These are phyloP conservation scores for Hypocryptadius cinnamomeus DNA, from an alignment of 2,113 vertebrate species.

Conservation along the genomic window DNA sequence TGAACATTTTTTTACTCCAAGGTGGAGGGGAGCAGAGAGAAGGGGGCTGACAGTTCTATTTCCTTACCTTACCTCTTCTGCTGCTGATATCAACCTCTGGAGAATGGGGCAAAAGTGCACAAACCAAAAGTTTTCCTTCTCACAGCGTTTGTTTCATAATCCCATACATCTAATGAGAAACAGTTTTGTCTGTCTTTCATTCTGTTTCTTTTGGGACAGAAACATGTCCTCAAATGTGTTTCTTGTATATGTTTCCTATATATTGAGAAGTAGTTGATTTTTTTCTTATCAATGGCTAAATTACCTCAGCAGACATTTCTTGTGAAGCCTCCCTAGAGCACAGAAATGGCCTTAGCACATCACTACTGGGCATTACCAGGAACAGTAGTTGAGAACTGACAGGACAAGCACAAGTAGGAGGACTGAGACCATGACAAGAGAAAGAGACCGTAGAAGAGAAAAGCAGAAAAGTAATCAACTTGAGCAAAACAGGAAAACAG, in stretches of 20 bases:
- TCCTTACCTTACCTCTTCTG: neutral
- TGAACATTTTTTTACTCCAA: neutral
- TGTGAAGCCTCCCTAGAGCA: neutral
- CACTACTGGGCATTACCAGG: neutral
- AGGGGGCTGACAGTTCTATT: neutral
- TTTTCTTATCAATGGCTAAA: neutral
- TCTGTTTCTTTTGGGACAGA: neutral
- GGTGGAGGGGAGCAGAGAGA: neutral
- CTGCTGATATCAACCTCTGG: neutral
- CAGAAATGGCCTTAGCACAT: neutral
- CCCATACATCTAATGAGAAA: neutral
- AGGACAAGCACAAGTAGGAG: neutral
- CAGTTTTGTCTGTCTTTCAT: neutral
- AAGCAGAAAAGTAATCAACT: neutral
- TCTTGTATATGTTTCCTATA: neutral
- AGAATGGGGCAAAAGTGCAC: neutral
- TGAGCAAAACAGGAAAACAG: neutral
- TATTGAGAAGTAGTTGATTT: neutral
- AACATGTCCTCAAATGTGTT: neutral
- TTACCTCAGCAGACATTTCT: neutral
- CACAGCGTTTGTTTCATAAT: neutral
- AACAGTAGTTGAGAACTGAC: neutral
- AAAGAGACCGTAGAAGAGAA: neutral
- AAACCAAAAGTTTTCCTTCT: neutral
- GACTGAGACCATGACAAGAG: neutral